These are phyloP conservation scores for Oryzaephilus surinamensis DNA, from an alignment of 1,140 invertebrate species.

Conservation along the genomic window DNA sequence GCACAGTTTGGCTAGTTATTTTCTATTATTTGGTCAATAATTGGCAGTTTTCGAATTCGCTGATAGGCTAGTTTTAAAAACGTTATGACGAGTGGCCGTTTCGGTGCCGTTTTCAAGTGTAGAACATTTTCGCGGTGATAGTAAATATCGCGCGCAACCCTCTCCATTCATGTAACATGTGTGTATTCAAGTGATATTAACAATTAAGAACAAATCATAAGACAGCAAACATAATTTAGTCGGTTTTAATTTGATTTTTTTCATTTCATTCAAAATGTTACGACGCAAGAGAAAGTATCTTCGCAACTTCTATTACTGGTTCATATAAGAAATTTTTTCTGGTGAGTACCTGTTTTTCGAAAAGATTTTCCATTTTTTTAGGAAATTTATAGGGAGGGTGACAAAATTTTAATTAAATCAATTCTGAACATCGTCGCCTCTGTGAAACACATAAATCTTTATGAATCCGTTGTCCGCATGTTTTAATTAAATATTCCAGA, in stretches of 20 bases:
- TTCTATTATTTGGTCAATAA: no score
- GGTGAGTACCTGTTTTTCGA: no score
- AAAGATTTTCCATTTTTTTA: no score
- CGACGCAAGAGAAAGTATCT: conserved; percentile 7
- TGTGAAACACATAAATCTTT: conserved; percentile 35
- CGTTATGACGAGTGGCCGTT: conserved; percentile 2
- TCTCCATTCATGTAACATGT: conserved; percentile 2
- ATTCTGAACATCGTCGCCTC: conserved; percentile 29
- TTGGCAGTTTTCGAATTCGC: no score
- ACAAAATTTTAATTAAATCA: conserved; percentile 37
- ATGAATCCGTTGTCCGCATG: conserved; percentile 34
- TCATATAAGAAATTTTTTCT: conserved; percentile 1
- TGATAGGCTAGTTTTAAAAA: no score
- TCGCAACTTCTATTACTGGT: conserved; percentile 1
- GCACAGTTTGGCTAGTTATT: no score
- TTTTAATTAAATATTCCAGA: conserved; percentile 37
- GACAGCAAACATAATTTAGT: no score
- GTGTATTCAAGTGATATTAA: conserved; percentile 1
- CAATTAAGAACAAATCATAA: conserved; percentile 1
- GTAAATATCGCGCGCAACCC: no score
- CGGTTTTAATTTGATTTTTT: no score
- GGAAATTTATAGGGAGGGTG: conserved; percentile 18
- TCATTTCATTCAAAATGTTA: conserved; percentile 9
- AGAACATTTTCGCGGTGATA: no score
- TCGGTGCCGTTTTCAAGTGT: no score